Evolutionary conservation across 2,797 vertebrate species (phyloP).

Genomic region (Lagodon rhomboides): DNA sequence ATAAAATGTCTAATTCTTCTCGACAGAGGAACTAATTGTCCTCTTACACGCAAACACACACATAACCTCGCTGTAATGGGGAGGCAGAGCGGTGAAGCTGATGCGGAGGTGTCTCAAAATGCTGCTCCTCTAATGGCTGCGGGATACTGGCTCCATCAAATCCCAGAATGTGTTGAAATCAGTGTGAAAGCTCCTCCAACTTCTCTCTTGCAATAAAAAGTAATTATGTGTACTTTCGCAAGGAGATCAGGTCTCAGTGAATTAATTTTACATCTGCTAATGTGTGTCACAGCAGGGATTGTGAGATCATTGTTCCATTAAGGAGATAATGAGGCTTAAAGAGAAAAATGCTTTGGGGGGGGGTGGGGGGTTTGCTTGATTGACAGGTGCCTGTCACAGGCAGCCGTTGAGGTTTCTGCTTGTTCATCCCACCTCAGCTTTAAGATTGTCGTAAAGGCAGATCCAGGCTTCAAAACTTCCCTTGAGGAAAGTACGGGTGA

Average conservation of each 20-base stretch:
- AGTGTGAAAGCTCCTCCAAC: background rate
- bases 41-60: background rate
- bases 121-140: background rate
- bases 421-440: background rate
- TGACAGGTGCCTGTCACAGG: constrained; percentile 24
- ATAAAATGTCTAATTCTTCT: constrained; percentile 7
- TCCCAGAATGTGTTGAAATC: constrained; percentile 5
- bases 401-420: background rate
- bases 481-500: constrained; percentile 5
- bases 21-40: background rate
- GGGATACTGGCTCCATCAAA: background rate
- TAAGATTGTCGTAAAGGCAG: background rate
- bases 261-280: constrained; percentile 21
- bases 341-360: constrained; percentile 16
- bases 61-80: constrained; percentile 5
- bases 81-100: background rate
- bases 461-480: background rate
- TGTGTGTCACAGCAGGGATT: constrained; percentile 24
- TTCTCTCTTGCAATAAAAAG: constrained; percentile 15
- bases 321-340: constrained; percentile 41
- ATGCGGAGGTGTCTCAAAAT: constrained; percentile 22
- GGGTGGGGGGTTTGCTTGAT: constrained; percentile 5
- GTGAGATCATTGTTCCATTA: constrained; percentile 26
- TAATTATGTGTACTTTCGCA: background rate
- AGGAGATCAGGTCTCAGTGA: background rate